A percentile compares a stretch with the other conserved stretches of the same genome.
Conservation (phyloP, 2,797 vertebrate species). For the Myotis planiceps region DNA sequence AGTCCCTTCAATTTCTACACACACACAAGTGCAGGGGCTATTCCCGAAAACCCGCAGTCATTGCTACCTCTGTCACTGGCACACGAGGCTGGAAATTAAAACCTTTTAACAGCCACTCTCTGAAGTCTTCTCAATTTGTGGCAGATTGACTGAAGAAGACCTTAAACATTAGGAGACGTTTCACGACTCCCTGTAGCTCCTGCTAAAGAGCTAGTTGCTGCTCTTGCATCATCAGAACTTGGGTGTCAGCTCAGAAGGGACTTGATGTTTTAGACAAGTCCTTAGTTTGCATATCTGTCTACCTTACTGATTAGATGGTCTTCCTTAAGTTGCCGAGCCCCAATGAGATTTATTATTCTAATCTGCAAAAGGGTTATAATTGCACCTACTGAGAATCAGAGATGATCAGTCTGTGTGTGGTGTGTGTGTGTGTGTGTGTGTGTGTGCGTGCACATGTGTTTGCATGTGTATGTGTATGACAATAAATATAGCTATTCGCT, state of each 20-base stretch:
- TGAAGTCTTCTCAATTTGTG: conserved; percentile 37
- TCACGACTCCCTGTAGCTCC: not conserved
- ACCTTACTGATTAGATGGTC: not conserved
- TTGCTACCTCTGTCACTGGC: conserved; percentile 23
- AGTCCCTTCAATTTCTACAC: not conserved
- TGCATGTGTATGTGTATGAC: not conserved
- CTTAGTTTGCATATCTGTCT: not conserved
- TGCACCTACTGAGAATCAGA: not conserved
- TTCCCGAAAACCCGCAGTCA: not conserved
- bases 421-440: not conserved
- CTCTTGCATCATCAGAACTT: not conserved
- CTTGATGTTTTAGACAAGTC: not conserved
- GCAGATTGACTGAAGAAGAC: not conserved
- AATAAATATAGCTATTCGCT: not conserved
- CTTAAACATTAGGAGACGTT: not conserved
- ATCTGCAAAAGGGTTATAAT: not conserved
- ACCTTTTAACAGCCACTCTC: not conserved
- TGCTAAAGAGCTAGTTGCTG: not conserved
- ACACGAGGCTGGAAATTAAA: conserved; percentile 48
- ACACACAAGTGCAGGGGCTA: not conserved
- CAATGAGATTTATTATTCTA: not conserved
- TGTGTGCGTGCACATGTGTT: not conserved
- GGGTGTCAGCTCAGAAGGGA: not conserved
- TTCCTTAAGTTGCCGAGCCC: not conserved
- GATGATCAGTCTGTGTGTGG: not conserved